Conservation (phyloP, 1,140 invertebrate species). For the Ostrea denselamellosa region DNA sequence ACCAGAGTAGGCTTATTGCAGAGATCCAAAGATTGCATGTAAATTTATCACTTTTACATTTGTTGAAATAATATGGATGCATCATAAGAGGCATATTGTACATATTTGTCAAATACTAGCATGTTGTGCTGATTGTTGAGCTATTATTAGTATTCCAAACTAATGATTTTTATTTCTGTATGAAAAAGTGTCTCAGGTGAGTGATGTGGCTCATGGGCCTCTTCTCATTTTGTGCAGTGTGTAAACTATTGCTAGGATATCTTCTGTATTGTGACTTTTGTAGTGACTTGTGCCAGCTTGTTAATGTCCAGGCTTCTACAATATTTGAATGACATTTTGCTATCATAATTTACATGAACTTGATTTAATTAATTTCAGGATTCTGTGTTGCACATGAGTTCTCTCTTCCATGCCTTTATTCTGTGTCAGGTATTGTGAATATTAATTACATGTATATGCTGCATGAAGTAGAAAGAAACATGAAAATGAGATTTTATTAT, state of each 20-base stretch:
- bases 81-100: no score
- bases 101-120: no score
- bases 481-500: no score
- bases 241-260: neutral
- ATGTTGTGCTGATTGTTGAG: no score
- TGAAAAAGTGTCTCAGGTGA: no score
- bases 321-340: neutral
- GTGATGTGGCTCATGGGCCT: no score
- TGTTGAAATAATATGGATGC: no score
- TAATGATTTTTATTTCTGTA: no score
- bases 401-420: constrained; percentile 85
- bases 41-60: no score
- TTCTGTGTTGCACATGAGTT: constrained; percentile 92
- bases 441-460: constrained; percentile 81
- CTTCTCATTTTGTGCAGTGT: neutral
- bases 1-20: no score
- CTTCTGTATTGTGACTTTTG: neutral
- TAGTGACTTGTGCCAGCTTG: neutral
- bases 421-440: constrained; percentile 81
- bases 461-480: constrained; percentile 79
- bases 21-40: no score
- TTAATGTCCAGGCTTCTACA: neutral
- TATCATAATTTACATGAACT: neutral
- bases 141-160: no score
- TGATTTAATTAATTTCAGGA: constrained; percentile 74